Evolutionary conservation across 2,797 vertebrate species (phyloP), one percentile per base, ranked within the genome.

Genomic region (Limnodromus scolopaceus): DNA sequence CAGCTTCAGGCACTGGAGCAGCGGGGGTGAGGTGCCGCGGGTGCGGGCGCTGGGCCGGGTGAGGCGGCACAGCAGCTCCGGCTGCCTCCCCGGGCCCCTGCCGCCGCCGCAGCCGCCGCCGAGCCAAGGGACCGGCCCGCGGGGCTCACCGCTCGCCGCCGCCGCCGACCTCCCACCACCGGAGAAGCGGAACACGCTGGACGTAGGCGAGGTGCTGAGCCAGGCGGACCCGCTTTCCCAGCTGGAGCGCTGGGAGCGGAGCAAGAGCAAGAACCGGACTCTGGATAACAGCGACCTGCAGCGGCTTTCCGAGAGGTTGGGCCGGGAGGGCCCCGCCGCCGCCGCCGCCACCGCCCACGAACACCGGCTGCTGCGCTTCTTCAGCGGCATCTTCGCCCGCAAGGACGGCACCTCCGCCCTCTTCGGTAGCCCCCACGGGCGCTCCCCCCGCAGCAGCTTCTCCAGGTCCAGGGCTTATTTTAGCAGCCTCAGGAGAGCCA

Each of bases 271-370:
- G 97, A 99, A 99, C 98, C 98, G 99, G 57, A 99, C 99, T 1
- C 97, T 99, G 97, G 99, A 99, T 98, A 99, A 99, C 98, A 99
- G 99, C 66, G 99, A 99, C 96, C 98, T 99, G 93, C 98, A 98
- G 97, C 97, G 98, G 63, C 97, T 99, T 41, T 98, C 98, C 0
- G 98, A 98, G 92, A 98, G 98, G 76, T 96, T 92, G 95, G 97
- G 97, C 49, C 39, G 97, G 68, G 97, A 98, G 78, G 87, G 98
- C 39, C 39, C 98, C 28, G 85, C 92, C 86, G 24, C 32, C 43
- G 27, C 46, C 46, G 7, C 65, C 53, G 30, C 28, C 39, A n/a
- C n/a, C n/a, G 30, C 87, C 45, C 96, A 96, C 7, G 99, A 99
- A 93, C 97, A 98, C 63, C 97, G 98, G 12, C 98, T 99, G 74